A percentile compares a stretch with the other conserved stretches of the same genome.
Conservation (phyloP, 2,113 vertebrate species). For the Chascanopsetta lugubris region DNA sequence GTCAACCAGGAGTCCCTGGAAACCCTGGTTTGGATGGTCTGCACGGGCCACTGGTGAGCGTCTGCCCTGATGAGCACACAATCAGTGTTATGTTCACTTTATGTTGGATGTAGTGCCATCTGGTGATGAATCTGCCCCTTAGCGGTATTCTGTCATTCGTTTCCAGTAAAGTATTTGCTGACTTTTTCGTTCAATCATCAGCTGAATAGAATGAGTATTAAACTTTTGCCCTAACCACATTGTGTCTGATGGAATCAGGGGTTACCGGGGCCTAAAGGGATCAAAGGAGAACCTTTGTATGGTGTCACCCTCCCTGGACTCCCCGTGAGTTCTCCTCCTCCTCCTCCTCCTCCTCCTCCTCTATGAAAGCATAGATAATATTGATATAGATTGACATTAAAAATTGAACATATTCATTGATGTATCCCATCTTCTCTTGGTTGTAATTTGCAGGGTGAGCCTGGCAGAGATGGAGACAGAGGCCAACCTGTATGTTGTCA, state of each 20-base stretch:
- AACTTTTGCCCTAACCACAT: too few species aligned
- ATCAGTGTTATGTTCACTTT: too few species aligned
- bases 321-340: slow-evolving; percentile 39
- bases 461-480: slow-evolving; percentile 29
- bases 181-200: too few species aligned
- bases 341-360: neutral
- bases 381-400: neutral
- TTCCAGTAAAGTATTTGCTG: too few species aligned
- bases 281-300: slow-evolving; percentile 83
- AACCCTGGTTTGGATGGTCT: slow-evolving; percentile 46
- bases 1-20: slow-evolving; percentile 69
- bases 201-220: too few species aligned
- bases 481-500: slow-evolving; percentile 51
- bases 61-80: too few species aligned
- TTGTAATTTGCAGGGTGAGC: slow-evolving; percentile 50
- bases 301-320: slow-evolving; percentile 16
- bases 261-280: slow-evolving; percentile 80
- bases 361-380: neutral
- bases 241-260: slow-evolving; percentile 77
- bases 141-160: too few species aligned
- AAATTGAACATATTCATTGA: neutral
- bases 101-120: too few species aligned
- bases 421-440: neutral
- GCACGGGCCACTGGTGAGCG: slow-evolving; percentile 71
- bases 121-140: too few species aligned